Evolutionary conservation across 35 echinoderm and acorn worm genomes (phyloP), one percentile per base, ranked within the genome.

Genomic region (Ptychodera flava): DNA sequence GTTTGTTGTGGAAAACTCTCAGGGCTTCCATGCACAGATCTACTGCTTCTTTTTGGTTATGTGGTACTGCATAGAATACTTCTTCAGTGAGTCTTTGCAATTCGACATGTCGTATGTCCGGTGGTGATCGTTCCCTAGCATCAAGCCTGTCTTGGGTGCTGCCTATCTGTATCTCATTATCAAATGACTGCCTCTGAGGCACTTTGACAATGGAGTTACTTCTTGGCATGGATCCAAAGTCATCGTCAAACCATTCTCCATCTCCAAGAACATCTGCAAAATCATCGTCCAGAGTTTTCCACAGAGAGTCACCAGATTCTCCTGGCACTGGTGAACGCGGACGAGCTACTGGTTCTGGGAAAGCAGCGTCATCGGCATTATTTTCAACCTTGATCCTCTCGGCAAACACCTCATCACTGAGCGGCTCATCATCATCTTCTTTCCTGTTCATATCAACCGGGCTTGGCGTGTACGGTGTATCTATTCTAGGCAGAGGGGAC

Each of bases 191-290:
- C 22, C 96, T 83, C 37, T 86, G 83, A 14, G 96, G 96, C 22
- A 99, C 96, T 77, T 94, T 91, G 0, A 99, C 93, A 88, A 94
- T 92, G 30, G 90, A 92, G 1, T 99, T 93, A 83, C 90, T 92
- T 77, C 94, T 94, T 29, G 93, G 87, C 96, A 99, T 99, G 15
- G 96, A 92, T 76, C 93, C 91, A 87, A 99, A 99, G 31, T 99
- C 96, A 78, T 99, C 96, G 83, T 99, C 96, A 84, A 99, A 99
- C 96, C 96, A 99, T 37, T 99, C 96, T 77, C 92, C 92, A 64
- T 64, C 45, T n/a, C 96, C 96, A 84, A 94, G 94, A 0, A 99
- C 36, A 84, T 99, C 96, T 0, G 86, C 90, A 32, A 99, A 87
- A 52, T 99, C 93, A 34, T 92, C 84, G 78, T 92, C 92, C 15